Percentiles rank a stretch among this genome's conserved stretches.
Conservation (phyloP, 2,113 vertebrate genomes). For the Zosterops japonicus region DNA sequence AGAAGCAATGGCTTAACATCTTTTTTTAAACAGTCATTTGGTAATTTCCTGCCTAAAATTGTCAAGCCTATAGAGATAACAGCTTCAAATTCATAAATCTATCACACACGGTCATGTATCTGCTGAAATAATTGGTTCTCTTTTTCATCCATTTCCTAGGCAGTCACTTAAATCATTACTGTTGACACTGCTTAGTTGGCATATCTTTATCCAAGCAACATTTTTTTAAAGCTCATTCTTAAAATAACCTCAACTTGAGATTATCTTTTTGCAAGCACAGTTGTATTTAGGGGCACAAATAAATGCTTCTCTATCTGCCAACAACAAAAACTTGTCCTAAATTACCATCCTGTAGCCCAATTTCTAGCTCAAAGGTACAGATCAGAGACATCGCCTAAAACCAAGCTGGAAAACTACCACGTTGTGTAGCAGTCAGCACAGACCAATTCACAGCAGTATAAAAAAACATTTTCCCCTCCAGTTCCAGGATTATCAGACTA, state of each 20-base stretch:
- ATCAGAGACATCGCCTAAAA: background rate
- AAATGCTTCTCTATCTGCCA: background rate
- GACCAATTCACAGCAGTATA: background rate
- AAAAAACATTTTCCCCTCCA: background rate
- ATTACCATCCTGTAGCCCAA: background rate
- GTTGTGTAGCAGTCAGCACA: background rate
- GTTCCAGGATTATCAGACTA: background rate
- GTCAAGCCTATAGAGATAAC: background rate
- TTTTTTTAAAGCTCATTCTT: background rate
- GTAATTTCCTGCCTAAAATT: background rate
- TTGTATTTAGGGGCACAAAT: background rate
- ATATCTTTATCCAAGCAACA: background rate
- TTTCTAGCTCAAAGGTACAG: background rate
- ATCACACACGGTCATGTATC: background rate
- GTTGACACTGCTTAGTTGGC: background rate
- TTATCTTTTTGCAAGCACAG: background rate
- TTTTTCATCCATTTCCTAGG: background rate
- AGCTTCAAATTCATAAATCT: background rate
- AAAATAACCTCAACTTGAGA: background rate
- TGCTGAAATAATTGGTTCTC: background rate
- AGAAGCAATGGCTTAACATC: background rate
- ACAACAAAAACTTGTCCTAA: background rate
- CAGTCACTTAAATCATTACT: background rate
- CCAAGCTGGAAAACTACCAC: background rate
- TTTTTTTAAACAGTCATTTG: background rate